Evolutionary conservation across 2,888 invertebrate species (phyloP), one percentile per base, ranked within the genome.

Genomic region (Amphipoea oculea): DNA sequence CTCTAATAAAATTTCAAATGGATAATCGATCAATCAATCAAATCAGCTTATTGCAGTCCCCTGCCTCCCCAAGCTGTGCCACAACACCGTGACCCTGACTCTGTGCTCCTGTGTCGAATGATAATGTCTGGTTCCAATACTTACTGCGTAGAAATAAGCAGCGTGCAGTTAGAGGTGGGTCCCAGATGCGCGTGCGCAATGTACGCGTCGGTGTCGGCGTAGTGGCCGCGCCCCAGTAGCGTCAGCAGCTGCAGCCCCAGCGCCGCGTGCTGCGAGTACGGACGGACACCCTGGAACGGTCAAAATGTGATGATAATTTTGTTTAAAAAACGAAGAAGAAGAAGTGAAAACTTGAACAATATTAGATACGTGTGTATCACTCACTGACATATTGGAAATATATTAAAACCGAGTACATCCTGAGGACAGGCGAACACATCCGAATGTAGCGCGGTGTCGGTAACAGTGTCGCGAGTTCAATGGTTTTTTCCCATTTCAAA

Each of bases 211-310:
- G 97, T 97, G 86, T 97, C 97, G 4, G 97, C 96, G 93, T 97
- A 98, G 90, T 98, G 97, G 5, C 97, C 98, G 92, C 98, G 98
- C 76, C 97, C 97, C 73, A 98, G 94, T 65, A 97, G 96, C 82
- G 97, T 96, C 87, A 98, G 93, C 73, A 98, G 95, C 92, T 98
- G 97, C 91, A 97, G 96, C 0, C 98, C 98, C 81, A 98, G 97
- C 0, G 98, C 98, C 86, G 97, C 97, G 93, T 98, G 98, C 73
- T 95, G 95, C 0, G 98, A 98, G 94, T 98, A 98, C 51, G 98
- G 98, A 79, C 97, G 97, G 23, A 98, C 95, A 57, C 98, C 98
- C 98, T 98, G 92, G 7, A 20, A 40, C 7, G 4, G 4, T 42
- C 7, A 17, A 5, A 29, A n/a, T 7, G 23, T 7, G 11, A 42